These are phyloP conservation scores for Morpho achilles DNA, from an alignment of 2,888 invertebrate genomes.

Conservation along the genomic window DNA sequence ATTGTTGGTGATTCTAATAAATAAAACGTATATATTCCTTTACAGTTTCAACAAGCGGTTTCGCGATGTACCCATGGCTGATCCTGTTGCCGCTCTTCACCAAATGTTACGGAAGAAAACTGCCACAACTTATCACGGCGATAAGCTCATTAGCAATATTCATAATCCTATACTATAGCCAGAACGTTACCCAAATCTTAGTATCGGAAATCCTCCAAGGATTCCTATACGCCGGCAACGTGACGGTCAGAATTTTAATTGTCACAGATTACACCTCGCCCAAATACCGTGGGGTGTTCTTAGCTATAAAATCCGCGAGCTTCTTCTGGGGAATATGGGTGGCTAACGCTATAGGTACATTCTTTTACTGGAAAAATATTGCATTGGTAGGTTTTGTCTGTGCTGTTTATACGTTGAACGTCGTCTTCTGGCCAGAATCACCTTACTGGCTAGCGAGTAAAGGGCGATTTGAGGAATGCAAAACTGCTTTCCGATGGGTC, in stretches of 20 bases:
- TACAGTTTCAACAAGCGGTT: slow-evolving; percentile 39
- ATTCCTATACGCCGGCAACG: slow-evolving; percentile 31
- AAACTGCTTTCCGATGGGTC: slow-evolving; percentile 40
- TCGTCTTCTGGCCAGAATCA: slow-evolving; percentile 24
- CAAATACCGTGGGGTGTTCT: slow-evolving; percentile 34
- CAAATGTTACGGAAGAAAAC: slow-evolving; percentile 34
- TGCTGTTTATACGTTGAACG: slow-evolving; percentile 15
- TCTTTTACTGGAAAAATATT: slow-evolving; percentile 37
- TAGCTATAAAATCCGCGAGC: slow-evolving; percentile 37
- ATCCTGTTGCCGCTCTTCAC: slow-evolving; percentile 33
- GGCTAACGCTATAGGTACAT: slow-evolving; percentile 39
- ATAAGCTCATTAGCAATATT: slow-evolving; percentile 30
- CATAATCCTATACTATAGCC: slow-evolving; percentile 32
- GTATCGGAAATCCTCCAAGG: slow-evolving; percentile 38
- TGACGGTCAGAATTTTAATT: slow-evolving; percentile 33
- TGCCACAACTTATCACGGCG: slow-evolving; percentile 32
- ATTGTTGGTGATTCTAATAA: not conserved
- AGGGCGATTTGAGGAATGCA: slow-evolving; percentile 44
- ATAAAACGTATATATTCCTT: slow-evolving; percentile 16
- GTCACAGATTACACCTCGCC: slow-evolving; percentile 39
- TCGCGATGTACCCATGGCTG: slow-evolving; percentile 37
- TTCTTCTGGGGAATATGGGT: slow-evolving; percentile 40
- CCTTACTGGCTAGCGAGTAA: slow-evolving; percentile 50
- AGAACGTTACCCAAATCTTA: slow-evolving; percentile 32
- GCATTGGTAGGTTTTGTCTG: slow-evolving; percentile 28